Evolutionary conservation across 2,113 vertebrate species (phyloP), one percentile per base, ranked within the genome.

Genomic region (Poicephalus meyeri): DNA sequence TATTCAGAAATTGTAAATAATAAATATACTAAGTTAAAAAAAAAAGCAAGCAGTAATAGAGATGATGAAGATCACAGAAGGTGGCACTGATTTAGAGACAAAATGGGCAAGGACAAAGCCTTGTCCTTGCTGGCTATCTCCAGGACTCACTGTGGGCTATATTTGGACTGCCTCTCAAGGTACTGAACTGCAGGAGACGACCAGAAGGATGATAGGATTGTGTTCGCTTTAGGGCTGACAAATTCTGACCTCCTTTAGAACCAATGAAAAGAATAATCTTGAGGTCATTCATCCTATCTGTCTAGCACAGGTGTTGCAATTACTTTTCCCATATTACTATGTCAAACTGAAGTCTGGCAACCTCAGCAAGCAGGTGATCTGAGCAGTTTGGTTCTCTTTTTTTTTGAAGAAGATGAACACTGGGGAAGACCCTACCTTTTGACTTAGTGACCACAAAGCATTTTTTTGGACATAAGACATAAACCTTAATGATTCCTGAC

Each of bases 391-490:
- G 20, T 39, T 46, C 7, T 42, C 5, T 56, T 66, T 72, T 73
- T 73, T 82, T 70, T 53, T 8, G 1, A 39, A 35, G 21, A 88
- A 41, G 13, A 11, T 2, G 37, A 85, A 33, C 70, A 76, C 2
- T 4, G 55, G 49, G 28, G 23, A 86, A 84, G 60, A 83, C 10
- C 13, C 21, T n/a, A 24, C 37, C 5, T 12, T 79, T 49, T 24
- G 21, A 26, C 15, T 68, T 29, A 55, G 33, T 26, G 50, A 73
- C 25, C 37, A 50, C 14, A 58, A 52, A 78, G 47, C 13, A 37
- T 0, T 13, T 77, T 77, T 90, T 78, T 70, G 50, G 55, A 73
- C 18, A 13, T 13, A 61, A 58, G 1, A 5, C 0, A 0, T 52
- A 88, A 77, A 88, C 20, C 7, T 49, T 26, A 71, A 74, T 6